These are phyloP conservation scores for Lacerta bilineata DNA, from an alignment of 2,797 vertebrate genomes.

Conservation along the genomic window DNA sequence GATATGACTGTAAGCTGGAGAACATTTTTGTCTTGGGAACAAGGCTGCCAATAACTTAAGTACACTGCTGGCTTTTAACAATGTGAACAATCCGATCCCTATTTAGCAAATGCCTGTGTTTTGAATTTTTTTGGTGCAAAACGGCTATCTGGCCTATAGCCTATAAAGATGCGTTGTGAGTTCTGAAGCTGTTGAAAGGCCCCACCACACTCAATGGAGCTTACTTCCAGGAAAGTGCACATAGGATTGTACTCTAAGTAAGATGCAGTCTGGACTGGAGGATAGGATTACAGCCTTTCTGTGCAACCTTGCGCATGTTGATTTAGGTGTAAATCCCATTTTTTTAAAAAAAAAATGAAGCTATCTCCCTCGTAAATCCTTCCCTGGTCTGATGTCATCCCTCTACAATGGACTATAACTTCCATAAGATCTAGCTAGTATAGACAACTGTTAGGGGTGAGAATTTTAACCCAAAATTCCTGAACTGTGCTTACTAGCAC, in stretches of 20 bases:
- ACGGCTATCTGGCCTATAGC: not conserved
- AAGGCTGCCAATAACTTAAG: not conserved
- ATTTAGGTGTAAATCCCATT: too few species aligned
- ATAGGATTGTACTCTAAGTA: too few species aligned
- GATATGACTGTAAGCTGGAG: slow-evolving; percentile 17
- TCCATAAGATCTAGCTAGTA: not conserved
- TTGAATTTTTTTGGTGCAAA: not conserved
- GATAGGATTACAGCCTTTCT: too few species aligned
- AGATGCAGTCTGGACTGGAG: too few species aligned
- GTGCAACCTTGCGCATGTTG: too few species aligned
- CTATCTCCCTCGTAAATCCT: too few species aligned
- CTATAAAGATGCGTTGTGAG: not conserved
- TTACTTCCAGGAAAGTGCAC: too few species aligned
- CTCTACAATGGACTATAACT: too few species aligned
- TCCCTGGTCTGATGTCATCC: too few species aligned
- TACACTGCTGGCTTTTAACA: not conserved
- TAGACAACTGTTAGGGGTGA: not conserved
- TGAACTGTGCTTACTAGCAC: not conserved
- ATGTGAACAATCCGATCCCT: not conserved
- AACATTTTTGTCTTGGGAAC: not conserved
- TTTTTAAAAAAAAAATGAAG: too few species aligned
- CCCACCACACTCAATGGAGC: too few species aligned
- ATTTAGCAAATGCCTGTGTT: not conserved
- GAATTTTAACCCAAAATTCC: too few species aligned
- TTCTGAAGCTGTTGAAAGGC: not conserved